Evolutionary conservation across 2,113 vertebrate genomes (phyloP), one percentile per base, ranked within the genome.

Genomic region (Meriones unguiculatus): DNA sequence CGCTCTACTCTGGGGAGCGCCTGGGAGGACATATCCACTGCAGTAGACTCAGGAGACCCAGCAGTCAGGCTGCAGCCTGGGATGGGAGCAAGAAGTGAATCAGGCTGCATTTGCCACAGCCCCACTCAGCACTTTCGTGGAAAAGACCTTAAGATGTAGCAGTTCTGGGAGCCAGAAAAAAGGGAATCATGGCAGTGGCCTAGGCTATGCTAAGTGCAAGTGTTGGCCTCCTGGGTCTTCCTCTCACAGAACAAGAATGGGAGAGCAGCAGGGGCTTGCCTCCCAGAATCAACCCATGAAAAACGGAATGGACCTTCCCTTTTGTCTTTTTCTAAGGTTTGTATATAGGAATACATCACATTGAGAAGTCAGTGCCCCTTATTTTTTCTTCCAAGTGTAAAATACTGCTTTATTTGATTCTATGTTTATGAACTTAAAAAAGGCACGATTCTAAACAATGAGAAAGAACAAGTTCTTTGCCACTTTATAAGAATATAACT

Each of bases 131-230:
- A 95, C 97, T 93, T 98, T 98, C 97, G 95, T 98, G 97, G 96
- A 97, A 97, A 97, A 97, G 98, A 98, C 98, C 98, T 98, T 97
- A 98, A 98, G 98, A 98, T 98, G 98, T 97, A 98, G 94, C 96
- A 85, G 98, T 97, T 97, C 97, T 95, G 97, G 96, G 94, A 98
- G 95, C 7, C 2, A 97, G 98, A 97, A 97, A 95, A 96, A 96
- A 97, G 97, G 97, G 97, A 98, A 98, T 98, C 97, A 97, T 96
- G 97, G 87, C 96, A 96, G 88, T 95, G 86, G 77, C 89, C 10
- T 93, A 93, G 92, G 87, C 93, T 93, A 97, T 96, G 93, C 78
- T 7, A 95, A 97, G 97, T 67, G 97, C 78, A 96, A 97, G 92
- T 92, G 88, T 97, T 97, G 86, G 95, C 77, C 92, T 97, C 95